Conservation (phyloP, 2,888 invertebrate species). For the Cyclophora albipunctata region DNA sequence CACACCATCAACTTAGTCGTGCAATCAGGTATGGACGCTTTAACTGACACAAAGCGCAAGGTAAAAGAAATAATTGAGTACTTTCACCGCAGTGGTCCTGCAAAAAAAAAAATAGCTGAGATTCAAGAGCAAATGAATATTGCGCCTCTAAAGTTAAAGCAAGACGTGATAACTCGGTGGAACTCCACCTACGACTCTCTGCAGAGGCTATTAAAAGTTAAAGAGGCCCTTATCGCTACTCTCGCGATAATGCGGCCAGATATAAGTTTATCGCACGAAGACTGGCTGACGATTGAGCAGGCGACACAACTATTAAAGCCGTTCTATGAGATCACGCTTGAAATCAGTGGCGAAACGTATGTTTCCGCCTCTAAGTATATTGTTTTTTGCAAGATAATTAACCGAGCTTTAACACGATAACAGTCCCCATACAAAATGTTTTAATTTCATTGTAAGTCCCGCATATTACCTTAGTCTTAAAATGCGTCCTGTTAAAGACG, state of each 20-base stretch:
- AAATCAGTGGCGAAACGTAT: not conserved
- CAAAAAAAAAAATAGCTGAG: constrained; percentile 15
- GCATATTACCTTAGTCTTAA: no score
- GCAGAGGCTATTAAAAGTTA: constrained; percentile 9
- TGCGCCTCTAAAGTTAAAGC: constrained; percentile 24
- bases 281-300: constrained; percentile 8
- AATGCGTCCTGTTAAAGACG: no score
- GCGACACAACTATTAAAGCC: not conserved
- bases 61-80: constrained; percentile 8
- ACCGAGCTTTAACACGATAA: no score
- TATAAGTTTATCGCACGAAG: constrained; percentile 1
- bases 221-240: constrained; percentile 5
- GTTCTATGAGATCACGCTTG: constrained; percentile 1
- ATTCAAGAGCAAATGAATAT: constrained; percentile 28
- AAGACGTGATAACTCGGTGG: constrained; percentile 16
- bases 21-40: constrained; percentile 4
- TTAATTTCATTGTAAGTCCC: no score
- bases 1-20: constrained; percentile 19
- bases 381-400: no score
- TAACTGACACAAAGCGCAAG: not conserved
- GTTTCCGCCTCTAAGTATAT: no score
- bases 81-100: constrained; percentile 1
- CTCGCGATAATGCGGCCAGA: constrained; percentile 1
- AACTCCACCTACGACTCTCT: constrained; percentile 7
- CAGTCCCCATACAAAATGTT: no score